phyloP scores from a whole-genome alignment of 2,888 invertebrate genomes.

The Temnothorax unifasciatus region DNA sequence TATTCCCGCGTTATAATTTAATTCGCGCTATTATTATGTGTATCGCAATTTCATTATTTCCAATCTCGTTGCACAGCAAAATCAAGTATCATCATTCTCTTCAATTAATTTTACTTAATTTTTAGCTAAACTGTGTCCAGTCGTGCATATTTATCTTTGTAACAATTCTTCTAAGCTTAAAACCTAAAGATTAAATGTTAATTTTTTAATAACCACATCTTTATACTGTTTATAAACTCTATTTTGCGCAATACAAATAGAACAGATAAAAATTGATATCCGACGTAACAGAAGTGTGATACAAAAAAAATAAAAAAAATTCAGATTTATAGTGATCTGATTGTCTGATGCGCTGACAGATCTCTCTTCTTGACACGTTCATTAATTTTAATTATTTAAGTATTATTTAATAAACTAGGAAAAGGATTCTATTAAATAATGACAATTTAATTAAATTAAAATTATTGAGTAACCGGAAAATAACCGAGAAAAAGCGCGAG shows the following conservation, averaged over 20 bases:
- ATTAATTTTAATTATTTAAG: constrained; percentile 21
- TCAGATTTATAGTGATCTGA: neutral
- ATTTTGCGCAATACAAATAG: neutral
- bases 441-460: constrained; percentile 5
- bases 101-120: neutral
- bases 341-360: neutral
- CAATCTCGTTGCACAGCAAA: neutral
- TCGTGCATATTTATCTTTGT: neutral
- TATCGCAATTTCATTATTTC: constrained; percentile 5
- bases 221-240: neutral
- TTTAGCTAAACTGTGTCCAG: neutral
- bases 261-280: neutral
- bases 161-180: neutral
- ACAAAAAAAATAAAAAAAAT: neutral
- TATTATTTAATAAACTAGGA: constrained; percentile 3
- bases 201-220: neutral
- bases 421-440: neutral
- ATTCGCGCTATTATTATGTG: neutral
- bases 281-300: neutral
- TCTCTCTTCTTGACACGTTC: neutral
- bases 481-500: constrained; percentile 64
- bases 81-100: neutral
- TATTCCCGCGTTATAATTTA: neutral
- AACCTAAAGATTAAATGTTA: neutral
- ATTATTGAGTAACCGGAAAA: constrained; percentile 11